phyloP scores from a whole-genome alignment of 2,797 vertebrate species.

The Pipistrellus nathusii region DNA sequence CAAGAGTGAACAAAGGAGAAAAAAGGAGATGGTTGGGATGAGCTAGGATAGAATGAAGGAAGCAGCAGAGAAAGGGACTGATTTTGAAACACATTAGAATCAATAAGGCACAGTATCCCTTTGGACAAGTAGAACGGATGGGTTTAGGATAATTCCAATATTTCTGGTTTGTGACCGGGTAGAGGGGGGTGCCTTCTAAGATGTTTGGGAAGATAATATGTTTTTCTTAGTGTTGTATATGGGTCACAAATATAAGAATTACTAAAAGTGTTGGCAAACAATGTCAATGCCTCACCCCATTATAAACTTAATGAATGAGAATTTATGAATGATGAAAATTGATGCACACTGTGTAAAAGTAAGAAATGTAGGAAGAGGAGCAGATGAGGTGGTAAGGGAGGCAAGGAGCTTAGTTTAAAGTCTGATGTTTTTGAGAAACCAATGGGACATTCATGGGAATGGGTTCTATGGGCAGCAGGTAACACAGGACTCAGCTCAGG shows the following conservation, averaged over 20 bases:
- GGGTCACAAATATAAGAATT: neutral
- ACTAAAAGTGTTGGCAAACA: neutral
- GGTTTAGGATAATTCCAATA: neutral
- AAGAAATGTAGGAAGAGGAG: neutral
- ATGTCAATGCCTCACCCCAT: neutral
- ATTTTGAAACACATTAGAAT: neutral
- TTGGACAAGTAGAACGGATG: neutral
- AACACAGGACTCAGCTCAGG: neutral
- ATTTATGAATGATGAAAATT: neutral
- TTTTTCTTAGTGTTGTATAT: neutral
- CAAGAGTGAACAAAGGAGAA: neutral
- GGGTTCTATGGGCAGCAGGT: neutral
- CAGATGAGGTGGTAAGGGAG: neutral
- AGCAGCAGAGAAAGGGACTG: neutral
- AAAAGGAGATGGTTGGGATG: neutral
- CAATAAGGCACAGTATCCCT: neutral
- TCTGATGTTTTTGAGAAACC: neutral
- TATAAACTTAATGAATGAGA: neutral
- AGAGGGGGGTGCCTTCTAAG: neutral
- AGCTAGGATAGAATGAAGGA: neutral
- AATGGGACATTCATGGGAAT: neutral
- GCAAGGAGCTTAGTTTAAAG: neutral
- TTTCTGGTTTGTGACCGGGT: neutral
- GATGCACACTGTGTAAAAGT: neutral
- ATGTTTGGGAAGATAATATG: no score